These are phyloP conservation scores for Agrochola lota DNA, from an alignment of 2,888 invertebrate species.

Conservation along the genomic window DNA sequence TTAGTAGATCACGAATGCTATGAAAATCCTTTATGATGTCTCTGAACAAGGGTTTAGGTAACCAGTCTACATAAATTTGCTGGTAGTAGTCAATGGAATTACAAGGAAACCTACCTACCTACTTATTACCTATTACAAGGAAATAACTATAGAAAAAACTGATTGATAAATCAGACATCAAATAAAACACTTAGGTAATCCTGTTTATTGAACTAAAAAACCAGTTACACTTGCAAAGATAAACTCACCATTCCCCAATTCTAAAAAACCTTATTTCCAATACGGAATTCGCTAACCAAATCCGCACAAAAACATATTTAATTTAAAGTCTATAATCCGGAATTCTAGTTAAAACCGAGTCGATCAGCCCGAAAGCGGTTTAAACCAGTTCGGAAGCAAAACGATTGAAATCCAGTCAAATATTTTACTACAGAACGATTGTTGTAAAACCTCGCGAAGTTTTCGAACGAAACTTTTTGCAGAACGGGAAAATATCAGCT, in stretches of 20 bases:
- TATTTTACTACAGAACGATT: constrained; percentile 52
- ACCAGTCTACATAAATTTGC: no score
- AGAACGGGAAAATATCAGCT: constrained; percentile 46
- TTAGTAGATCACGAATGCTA: not conserved
- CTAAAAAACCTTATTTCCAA: constrained; percentile 8
- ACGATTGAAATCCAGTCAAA: constrained; percentile 45
- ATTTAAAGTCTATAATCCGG: constrained; percentile 50
- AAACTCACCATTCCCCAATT: constrained; percentile 11
- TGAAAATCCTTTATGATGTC: not conserved
- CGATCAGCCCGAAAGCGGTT: constrained; percentile 52
- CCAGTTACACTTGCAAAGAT: not conserved
- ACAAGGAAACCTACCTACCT: no score
- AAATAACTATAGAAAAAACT: not conserved
- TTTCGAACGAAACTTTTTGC: constrained; percentile 48
- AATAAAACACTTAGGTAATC: not conserved
- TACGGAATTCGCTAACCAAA: constrained; percentile 10
- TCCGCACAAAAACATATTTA: constrained; percentile 51
- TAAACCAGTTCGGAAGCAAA: constrained; percentile 43
- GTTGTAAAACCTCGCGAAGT: constrained; percentile 52
- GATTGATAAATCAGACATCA: not conserved
- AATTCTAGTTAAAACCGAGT: constrained; percentile 55
- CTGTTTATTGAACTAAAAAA: not conserved
- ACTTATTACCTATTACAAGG: no score
- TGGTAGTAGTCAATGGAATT: not conserved
- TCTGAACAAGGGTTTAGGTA: not conserved